Conservation (phyloP, 2,797 vertebrate genomes). For the Centroberyx gerrardi region DNA sequence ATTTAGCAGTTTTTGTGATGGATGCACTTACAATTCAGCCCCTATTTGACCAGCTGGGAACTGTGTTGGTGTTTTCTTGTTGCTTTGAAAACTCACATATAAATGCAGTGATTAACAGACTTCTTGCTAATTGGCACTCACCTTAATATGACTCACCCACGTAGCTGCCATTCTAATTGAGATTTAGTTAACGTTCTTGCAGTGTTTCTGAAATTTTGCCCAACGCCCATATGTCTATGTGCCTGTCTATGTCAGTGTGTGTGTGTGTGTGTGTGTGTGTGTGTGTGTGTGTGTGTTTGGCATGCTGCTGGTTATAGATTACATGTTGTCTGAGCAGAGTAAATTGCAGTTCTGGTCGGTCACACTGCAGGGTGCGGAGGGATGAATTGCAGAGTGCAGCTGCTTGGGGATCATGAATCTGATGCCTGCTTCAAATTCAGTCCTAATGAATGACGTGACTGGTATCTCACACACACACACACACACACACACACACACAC, state of each 20-base stretch:
- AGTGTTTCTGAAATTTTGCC: no score
- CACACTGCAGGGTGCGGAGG: background rate
- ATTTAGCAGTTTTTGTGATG: no score
- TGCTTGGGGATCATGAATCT: background rate
- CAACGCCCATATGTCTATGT: no score
- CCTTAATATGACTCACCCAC: no score
- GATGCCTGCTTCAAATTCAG: background rate
- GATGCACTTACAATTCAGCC: no score
- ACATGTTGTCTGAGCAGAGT: slow-evolving; percentile 10
- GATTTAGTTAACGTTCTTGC: no score
- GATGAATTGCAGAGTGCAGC: background rate
- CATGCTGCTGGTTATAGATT: background rate
- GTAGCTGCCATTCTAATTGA: no score
- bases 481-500: slow-evolving; percentile 12
- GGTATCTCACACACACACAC: background rate
- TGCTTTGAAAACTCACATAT: no score
- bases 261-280: slow-evolving; percentile 6
- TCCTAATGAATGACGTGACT: background rate
- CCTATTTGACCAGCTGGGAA: no score
- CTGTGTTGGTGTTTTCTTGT: no score
- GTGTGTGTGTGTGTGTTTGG: background rate
- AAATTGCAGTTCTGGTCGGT: slow-evolving; percentile 2
- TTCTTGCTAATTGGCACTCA: no score
- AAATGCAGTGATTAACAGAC: no score
- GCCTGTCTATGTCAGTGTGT: slow-evolving; percentile 4